Percentiles rank a stretch among this genome's conserved stretches.
Evolutionary conservation across 2,797 vertebrate species (phyloP).

Genomic region (Astyanax mexicanus): DNA sequence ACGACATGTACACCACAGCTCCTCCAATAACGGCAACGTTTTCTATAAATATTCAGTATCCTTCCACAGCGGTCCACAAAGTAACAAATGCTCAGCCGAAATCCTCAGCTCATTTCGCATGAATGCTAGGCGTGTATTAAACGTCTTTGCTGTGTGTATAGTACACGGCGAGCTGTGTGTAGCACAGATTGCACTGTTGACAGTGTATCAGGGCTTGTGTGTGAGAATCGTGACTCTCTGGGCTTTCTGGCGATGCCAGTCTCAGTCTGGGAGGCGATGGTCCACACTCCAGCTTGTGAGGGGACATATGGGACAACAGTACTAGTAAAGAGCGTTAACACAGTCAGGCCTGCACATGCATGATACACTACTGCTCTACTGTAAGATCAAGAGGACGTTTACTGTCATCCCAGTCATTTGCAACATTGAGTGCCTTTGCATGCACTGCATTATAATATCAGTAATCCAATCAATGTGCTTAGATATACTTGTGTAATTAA

Average conservation of each 20-base stretch:
- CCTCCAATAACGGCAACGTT: background rate
- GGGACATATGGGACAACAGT: slow-evolving; percentile 85
- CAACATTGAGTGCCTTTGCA: too few species aligned
- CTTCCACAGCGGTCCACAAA: background rate
- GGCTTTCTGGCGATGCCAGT: slow-evolving; percentile 88
- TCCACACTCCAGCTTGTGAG: slow-evolving; percentile 87
- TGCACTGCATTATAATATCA: too few species aligned
- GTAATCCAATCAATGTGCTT: too few species aligned
- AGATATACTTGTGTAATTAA: too few species aligned
- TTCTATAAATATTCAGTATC: slow-evolving; percentile 8
- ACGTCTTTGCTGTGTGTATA: slow-evolving; percentile 83
- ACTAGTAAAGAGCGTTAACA: slow-evolving; percentile 54
- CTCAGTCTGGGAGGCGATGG: slow-evolving; percentile 92
- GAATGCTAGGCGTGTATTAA: slow-evolving; percentile 60
- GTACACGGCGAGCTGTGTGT: slow-evolving; percentile 55
- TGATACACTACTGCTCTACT: too few species aligned
- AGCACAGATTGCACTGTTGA: slow-evolving; percentile 92
- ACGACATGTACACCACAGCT: too few species aligned
- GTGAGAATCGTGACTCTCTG: slow-evolving; percentile 85
- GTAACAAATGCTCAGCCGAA: background rate
- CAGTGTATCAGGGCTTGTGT: slow-evolving; percentile 86
- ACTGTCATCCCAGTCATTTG: too few species aligned
- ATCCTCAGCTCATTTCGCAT: background rate
- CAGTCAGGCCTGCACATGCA: background rate
- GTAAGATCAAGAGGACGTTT: too few species aligned